A percentile compares a stretch with the other conserved stretches of the same genome.
Evolutionary conservation across 2,888 invertebrate species (phyloP).

Genomic region (Lochmaea capreae): DNA sequence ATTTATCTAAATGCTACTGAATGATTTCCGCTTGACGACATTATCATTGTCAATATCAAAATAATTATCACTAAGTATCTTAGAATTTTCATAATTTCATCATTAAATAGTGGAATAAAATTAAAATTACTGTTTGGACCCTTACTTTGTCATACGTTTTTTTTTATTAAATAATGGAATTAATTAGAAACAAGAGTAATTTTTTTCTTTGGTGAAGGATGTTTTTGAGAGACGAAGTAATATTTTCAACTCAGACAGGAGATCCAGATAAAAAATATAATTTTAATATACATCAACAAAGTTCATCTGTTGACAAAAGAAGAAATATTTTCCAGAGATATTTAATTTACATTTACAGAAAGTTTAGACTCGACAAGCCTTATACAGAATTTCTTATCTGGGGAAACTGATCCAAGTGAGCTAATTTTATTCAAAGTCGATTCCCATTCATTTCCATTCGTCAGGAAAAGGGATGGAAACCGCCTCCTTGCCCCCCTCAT

Average conservation of each 20-base stretch:
- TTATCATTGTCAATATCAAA: no score
- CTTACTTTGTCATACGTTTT: no score
- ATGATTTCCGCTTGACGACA: no score
- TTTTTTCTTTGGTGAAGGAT: no score
- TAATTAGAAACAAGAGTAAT: no score
- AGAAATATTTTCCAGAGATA: slow-evolving; percentile 23
- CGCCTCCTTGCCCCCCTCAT: slow-evolving; percentile 14
- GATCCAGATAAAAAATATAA: background rate
- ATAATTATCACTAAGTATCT: no score
- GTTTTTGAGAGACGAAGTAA: no score
- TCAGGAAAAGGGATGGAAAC: slow-evolving; percentile 25
- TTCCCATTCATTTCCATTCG: slow-evolving; percentile 38
- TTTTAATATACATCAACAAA: slow-evolving; percentile 8
- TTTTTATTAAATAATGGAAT: no score
- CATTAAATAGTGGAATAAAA: no score
- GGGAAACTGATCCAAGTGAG: slow-evolving; percentile 34
- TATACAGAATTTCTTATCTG: slow-evolving; percentile 29
- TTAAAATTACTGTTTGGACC: no score
- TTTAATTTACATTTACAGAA: slow-evolving; percentile 31
- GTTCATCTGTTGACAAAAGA: slow-evolving; percentile 20
- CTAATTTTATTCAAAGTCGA: slow-evolving; percentile 36
- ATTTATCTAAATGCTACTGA: no score
- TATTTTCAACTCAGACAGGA: background rate
- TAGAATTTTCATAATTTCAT: no score
- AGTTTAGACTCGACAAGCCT: slow-evolving; percentile 11